Evolutionary conservation across 2,113 vertebrate species (phyloP), one percentile per base, ranked within the genome.

Genomic region (Sebastes schlegelii): DNA sequence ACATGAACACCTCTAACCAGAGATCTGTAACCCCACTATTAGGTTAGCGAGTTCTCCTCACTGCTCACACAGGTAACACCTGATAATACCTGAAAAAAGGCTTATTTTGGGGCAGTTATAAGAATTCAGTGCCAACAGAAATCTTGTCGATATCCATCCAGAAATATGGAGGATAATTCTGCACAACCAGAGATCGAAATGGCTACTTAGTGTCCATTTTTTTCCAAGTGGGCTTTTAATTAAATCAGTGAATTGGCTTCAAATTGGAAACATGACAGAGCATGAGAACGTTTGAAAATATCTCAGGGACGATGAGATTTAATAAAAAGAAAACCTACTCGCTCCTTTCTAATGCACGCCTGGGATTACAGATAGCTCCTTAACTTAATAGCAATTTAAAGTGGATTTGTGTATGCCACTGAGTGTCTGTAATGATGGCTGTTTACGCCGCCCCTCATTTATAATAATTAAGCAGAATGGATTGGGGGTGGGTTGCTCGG

Each of bases 381-480:
- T 95, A 95, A 96, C 94, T 94, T 95, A 96, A 96, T 95, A 94
- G 94, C 94, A 94, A 95, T 96, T 96, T 95, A 95, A 96, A 96
- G 95, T 95, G 94, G 95, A 95, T 96, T 94, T 95, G 95, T 95
- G 94, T 95, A 91, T 92, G 95, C 94, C 95, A 93, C 93, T 95
- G 95, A 96, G 94, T 95, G 95, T 95, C 94, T 95, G 94, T 96
- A 96, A 96, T 94, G 95, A 95, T 94, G 94, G 94, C 95, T 96
- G 95, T 96, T 96, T 96, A 95, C 94, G 95, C 96, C 94, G 93
- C 96, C 95, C 95, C 94, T 96, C 97, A 97, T 98, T 97, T 97
- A 97, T 97, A 97, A 97, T 97, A 98, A 98, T 98, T 98, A 98
- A 95, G 95, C 96, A 95, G 95, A 97, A 97, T 97, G 96, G 96